A percentile compares a stretch with the other conserved stretches of the same genome.
Evolutionary conservation across 2,888 invertebrate species (phyloP).

Genomic region (Augochlorella aurata): DNA sequence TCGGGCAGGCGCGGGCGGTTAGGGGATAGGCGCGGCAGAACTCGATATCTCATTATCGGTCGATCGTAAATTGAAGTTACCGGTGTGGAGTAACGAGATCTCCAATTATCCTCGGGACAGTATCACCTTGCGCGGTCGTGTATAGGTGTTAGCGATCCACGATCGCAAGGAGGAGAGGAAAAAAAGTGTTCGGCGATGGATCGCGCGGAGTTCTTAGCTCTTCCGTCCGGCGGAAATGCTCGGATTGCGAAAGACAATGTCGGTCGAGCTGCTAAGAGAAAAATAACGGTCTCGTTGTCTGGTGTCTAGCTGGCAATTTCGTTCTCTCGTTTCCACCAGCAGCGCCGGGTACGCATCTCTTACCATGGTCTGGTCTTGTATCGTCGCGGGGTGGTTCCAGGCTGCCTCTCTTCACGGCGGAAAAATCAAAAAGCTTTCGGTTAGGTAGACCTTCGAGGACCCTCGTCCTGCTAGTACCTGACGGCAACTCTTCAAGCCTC

Average conservation of each 20-base stretch:
- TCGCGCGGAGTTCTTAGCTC: conserved; percentile 32
- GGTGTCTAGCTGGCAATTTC: conserved; percentile 32
- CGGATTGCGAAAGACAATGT: conserved; percentile 51
- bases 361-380: neutral
- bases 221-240: conserved; percentile 24
- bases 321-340: neutral
- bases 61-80: conserved; percentile 71
- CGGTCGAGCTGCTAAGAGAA: conserved; percentile 21
- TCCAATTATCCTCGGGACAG: conserved; percentile 73
- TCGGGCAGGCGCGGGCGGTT: conserved; percentile 2
- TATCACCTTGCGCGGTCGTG: conserved; percentile 50
- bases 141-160: conserved; percentile 33
- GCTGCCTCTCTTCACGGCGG: conserved; percentile 34
- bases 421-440: conserved; percentile 65
- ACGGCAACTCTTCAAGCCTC: conserved; percentile 61
- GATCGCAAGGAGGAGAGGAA: neutral
- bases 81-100: conserved; percentile 72
- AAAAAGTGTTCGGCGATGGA: conserved; percentile 12
- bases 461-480: conserved; percentile 66
- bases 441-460: conserved; percentile 66
- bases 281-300: conserved; percentile 38
- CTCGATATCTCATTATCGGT: conserved; percentile 72
- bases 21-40: conserved; percentile 40
- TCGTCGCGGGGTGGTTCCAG: conserved; percentile 10
- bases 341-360: neutral